Base-by-base conservation (phyloP, 2,797 vertebrate genomes). In the Clarias laeviceps region DNA sequence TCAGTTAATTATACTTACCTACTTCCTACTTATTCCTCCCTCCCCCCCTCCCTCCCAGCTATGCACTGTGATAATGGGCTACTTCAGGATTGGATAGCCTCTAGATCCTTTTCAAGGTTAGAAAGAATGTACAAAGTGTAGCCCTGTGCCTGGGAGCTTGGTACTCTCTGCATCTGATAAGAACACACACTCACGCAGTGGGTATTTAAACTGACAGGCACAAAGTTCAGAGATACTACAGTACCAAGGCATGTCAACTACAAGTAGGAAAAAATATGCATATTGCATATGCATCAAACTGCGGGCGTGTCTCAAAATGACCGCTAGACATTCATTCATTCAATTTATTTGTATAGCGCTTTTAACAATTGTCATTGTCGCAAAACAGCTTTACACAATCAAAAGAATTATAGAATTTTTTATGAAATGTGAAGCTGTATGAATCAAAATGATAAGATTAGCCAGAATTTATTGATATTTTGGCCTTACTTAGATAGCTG, bases 41-140 rank as follows among this genome's bases (percentile, higher is more conserved):
- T 76, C 74, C 40, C 40, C 8, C 40, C 32, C 34, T 72, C 68
- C 73, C 62, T 76, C 74, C 62, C 68, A 65, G 59, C 82, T 62
- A 17, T 70, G 57, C 74, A 29, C 66, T 84, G 82, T 54, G 82
- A 80, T 87, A 84, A 87, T 82, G 66, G 45, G 70, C 77, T 78
- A 77, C 74, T 62, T 77, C 74, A 64, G 82, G 81, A 86, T 65
- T 83, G 77, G 32, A 81, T 14, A 88, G 34, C 56, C 54, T 88
- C 82, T 84, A 81, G 82, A 78, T 82, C 69, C 66, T 8, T 72
- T 34, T 85, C 76, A 88, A 88, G 84, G 87, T 84, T 83, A 87
- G 80, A n/a, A 17, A 45, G 80, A 69, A 66, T 85, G 65, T 85
- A 77, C 69, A 57, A 85, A 72, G 57, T 78, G 81, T 83, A 14